Evolutionary conservation across 2,888 invertebrate species (phyloP).

Genomic region (Xanthostigma xanthostigma): DNA sequence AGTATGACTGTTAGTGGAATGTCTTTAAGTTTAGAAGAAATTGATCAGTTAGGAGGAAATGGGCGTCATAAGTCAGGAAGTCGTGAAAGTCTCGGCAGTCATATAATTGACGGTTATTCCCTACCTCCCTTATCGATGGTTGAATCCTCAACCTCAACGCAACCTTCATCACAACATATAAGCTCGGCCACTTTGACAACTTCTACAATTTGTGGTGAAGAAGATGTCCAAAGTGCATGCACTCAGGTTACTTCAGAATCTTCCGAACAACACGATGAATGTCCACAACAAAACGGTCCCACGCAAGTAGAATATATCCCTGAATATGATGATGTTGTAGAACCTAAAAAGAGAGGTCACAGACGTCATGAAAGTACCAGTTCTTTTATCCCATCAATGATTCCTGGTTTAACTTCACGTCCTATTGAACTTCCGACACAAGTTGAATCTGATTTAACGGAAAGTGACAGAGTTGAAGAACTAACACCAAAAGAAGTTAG

Average conservation of each 20-base stretch:
- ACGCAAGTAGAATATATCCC: conserved; percentile 34
- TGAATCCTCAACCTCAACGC: conserved; percentile 28
- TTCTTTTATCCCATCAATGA: conserved; percentile 21
- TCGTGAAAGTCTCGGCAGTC: conserved; percentile 19
- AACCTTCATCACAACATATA: conserved; percentile 14
- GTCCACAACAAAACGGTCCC: conserved; percentile 27
- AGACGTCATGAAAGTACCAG: conserved; percentile 38
- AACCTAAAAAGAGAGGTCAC: conserved; percentile 32
- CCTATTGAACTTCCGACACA: conserved; percentile 19
- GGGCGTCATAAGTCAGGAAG: conserved; percentile 13
- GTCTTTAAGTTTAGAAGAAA: conserved; percentile 29
- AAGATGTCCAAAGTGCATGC: conserved; percentile 33
- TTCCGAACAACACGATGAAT: conserved; percentile 16
- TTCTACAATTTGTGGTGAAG: conserved; percentile 28
- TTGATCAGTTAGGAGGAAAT: conserved; percentile 16
- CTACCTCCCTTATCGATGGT: conserved; percentile 15
- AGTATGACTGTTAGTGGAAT: conserved; percentile 29
- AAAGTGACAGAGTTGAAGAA: conserved; percentile 25
- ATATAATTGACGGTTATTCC: conserved; percentile 5
- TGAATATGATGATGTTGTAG: conserved; percentile 28
- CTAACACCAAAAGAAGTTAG: conserved; percentile 29
- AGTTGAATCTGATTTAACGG: conserved; percentile 21
- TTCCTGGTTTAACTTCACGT: conserved; percentile 12
- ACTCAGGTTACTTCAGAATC: conserved; percentile 39
- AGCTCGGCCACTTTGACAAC: conserved; percentile 36